These are phyloP conservation scores for Alcis repandata DNA, from an alignment of 2,888 invertebrate genomes.

Conservation along the genomic window DNA sequence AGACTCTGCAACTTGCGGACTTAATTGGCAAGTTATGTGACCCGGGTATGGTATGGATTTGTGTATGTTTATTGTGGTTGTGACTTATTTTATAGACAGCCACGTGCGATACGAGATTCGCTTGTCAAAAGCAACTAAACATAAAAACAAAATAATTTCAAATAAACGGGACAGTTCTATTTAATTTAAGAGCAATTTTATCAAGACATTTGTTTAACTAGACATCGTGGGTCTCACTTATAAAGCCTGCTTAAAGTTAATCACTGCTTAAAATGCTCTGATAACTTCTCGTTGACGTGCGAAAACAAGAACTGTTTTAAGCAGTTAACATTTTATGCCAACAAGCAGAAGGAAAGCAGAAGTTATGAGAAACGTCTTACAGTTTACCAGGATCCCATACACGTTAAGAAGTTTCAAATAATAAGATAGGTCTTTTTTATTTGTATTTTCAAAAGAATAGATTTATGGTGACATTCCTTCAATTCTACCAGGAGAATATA, in stretches of 20 bases:
- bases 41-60: constrained; percentile 16
- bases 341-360: neutral
- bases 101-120: neutral
- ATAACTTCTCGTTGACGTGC: no score
- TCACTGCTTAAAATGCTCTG: no score
- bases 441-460: constrained; percentile 38
- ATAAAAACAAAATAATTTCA: neutral
- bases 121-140: neutral
- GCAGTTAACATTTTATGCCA: no score
- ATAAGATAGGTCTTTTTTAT: neutral
- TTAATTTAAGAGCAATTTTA: no score
- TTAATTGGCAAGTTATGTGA: constrained; percentile 32
- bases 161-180: no score
- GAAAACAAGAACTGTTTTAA: no score
- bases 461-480: constrained; percentile 46
- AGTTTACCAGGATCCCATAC: constrained; percentile 10
- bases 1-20: constrained; percentile 18
- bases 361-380: constrained; percentile 1
- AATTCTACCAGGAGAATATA: constrained; percentile 43
- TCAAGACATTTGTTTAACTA: no score
- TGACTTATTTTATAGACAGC: constrained; percentile 6
- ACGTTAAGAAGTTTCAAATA: neutral
- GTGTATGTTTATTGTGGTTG: neutral
- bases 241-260: no score
- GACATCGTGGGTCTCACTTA: no score